Conservation (phyloP, 2,888 invertebrate species). For the Cerastis rubricosa region DNA sequence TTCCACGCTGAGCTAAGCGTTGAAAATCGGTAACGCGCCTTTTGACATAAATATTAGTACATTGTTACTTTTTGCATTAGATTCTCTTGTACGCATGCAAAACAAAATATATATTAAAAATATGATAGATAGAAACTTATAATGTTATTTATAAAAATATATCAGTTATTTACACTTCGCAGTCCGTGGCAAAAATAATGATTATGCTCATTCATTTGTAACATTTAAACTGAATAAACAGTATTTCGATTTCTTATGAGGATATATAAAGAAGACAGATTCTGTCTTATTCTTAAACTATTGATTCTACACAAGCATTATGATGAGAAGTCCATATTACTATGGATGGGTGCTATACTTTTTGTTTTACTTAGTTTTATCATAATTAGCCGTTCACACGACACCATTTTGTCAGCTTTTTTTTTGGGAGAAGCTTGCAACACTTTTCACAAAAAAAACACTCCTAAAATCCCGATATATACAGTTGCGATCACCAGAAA, state of each 20-base stretch:
- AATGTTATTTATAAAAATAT: slow-evolving; percentile 24
- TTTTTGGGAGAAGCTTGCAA: background rate
- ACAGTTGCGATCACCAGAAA: background rate
- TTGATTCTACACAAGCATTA: background rate
- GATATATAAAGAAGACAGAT: background rate
- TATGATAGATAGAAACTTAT: background rate
- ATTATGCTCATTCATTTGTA: background rate
- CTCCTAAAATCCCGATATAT: background rate
- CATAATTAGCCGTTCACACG: background rate
- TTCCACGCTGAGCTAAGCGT: background rate
- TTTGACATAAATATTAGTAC: slow-evolving; percentile 22
- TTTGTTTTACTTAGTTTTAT: background rate
- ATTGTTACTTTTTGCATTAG: background rate
- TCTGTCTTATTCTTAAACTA: background rate
- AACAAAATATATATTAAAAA: slow-evolving; percentile 8
- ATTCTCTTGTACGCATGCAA: background rate
- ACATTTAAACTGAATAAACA: background rate
- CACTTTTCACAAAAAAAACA: background rate
- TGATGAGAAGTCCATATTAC: background rate
- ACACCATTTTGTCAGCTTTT: background rate
- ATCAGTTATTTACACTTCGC: slow-evolving; percentile 19
- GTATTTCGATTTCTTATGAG: background rate
- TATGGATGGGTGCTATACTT: background rate
- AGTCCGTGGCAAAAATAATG: slow-evolving; percentile 1
- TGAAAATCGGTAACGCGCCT: background rate